These are phyloP conservation scores for Threskiornis aethiopicus DNA, from an alignment of 2,797 vertebrate species.

Conservation along the genomic window DNA sequence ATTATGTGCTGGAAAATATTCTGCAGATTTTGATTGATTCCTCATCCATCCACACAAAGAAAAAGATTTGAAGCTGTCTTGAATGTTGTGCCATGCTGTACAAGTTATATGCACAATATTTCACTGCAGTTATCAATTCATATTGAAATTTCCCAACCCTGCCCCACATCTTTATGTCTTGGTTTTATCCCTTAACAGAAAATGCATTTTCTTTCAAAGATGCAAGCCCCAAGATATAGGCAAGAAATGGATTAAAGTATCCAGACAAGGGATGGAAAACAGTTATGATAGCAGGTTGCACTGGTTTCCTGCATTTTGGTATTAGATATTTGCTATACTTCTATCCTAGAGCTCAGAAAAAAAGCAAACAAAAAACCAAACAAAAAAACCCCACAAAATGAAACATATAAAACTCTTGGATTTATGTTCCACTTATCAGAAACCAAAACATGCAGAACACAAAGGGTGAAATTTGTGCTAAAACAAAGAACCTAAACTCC, in stretches of 20 bases:
- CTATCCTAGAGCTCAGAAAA: neutral
- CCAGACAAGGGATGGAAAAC: neutral
- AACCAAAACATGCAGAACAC: neutral
- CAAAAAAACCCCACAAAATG: neutral
- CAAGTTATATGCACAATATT: neutral
- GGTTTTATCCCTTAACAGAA: neutral
- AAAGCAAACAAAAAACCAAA: accelerated
- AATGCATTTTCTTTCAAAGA: neutral
- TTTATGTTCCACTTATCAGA: neutral
- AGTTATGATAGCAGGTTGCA: neutral
- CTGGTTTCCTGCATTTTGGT: neutral
- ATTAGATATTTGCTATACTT: neutral
- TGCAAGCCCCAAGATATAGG: neutral
- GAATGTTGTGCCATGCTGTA: neutral
- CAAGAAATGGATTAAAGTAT: neutral
- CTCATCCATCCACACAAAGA: neutral
- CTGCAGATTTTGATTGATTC: neutral
- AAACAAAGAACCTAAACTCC: neutral
- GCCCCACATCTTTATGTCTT: neutral
- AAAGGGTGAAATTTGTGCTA: neutral
- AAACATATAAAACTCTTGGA: neutral
- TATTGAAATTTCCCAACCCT: neutral
- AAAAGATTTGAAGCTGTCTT: neutral
- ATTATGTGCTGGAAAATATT: neutral
- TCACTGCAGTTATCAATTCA: neutral